Base-by-base conservation (phyloP, 2,797 vertebrate species). In the Poecilia picta region DNA sequence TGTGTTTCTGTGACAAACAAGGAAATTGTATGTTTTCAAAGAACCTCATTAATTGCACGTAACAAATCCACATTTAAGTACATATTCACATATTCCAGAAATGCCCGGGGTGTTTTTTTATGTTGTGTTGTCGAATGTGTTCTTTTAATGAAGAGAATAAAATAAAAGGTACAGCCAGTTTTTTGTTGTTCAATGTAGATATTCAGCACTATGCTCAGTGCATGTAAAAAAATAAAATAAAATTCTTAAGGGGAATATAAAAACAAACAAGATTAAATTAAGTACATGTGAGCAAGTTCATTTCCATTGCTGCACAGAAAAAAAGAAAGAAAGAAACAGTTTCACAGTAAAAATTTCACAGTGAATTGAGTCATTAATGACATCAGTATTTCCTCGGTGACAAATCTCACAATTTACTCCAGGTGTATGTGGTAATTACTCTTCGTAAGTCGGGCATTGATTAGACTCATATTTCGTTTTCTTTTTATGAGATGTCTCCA, bases 401-500 rank as follows among this genome's bases (percentile, higher is more conserved):
- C 83, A 89, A 85, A 87, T 85, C 82, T 84, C 83, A 53, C 81
- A 79, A 80, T 83, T 78, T 85, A 72, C 70, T 83, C 78, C 72
- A 28, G 73, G 89, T 83, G 79, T 84, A 80, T 12, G 16, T 78
- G 81, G 81, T 92, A 90, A 91, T 91, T 89, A 89, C 74, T 89
- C 89, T 89, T 86, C 84, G 85, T 41, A 82, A 89, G 84, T 85
- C 84, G 87, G 72, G 84, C 89, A 86, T 80, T 91, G 89, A 93
- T 92, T 89, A 90, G 73, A 31, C 88, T 84, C 87, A 82, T 91
- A 85, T 90, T 93, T 68, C 4, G 88, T 84, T 89, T 89, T 86
- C 83, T 87, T 90, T 85, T 86, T 82, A 84, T 81, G 83, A 88
- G 83, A 84, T 72, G 83, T 89, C 84, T 90, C 88, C 33, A 78